phyloP scores from a whole-genome alignment of 2,888 invertebrate genomes.

The Eudemis profundana region DNA sequence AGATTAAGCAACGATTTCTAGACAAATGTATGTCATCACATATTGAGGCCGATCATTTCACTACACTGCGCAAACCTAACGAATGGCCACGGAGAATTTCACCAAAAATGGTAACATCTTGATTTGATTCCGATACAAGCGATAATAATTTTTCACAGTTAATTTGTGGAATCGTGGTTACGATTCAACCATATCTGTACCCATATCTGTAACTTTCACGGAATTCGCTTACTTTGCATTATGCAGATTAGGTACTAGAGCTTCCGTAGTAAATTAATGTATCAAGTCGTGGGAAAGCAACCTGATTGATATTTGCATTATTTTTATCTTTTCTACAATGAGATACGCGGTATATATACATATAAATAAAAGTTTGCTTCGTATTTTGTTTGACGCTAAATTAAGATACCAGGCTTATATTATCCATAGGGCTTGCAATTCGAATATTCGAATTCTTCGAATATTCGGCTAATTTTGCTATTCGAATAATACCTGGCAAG shows the following conservation, averaged over 20 bases:
- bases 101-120: slow-evolving; percentile 61
- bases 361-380: neutral
- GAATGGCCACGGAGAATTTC: slow-evolving; percentile 54
- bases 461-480: too few relatives aligned
- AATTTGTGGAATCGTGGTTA: slow-evolving; percentile 52
- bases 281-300: slow-evolving; percentile 39
- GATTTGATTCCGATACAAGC: slow-evolving; percentile 50
- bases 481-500: too few relatives aligned
- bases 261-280: slow-evolving; percentile 31
- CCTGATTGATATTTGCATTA: slow-evolving; percentile 22
- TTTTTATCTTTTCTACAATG: slow-evolving; percentile 3
- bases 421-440: too few relatives aligned
- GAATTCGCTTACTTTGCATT: slow-evolving; percentile 32
- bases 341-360: too few relatives aligned
- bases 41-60: slow-evolving; percentile 59
- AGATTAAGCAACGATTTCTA: slow-evolving; percentile 37
- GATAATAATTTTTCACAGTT: slow-evolving; percentile 48
- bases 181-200: slow-evolving; percentile 53
- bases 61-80: slow-evolving; percentile 60
- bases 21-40: slow-evolving; percentile 50
- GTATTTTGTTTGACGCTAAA: neutral
- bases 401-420: neutral
- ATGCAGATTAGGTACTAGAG: slow-evolving; percentile 30
- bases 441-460: too few relatives aligned
- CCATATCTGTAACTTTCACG: slow-evolving; percentile 41